These are phyloP conservation scores for Rhagonycha lutea DNA, from an alignment of 2,888 invertebrate genomes.

Conservation along the genomic window DNA sequence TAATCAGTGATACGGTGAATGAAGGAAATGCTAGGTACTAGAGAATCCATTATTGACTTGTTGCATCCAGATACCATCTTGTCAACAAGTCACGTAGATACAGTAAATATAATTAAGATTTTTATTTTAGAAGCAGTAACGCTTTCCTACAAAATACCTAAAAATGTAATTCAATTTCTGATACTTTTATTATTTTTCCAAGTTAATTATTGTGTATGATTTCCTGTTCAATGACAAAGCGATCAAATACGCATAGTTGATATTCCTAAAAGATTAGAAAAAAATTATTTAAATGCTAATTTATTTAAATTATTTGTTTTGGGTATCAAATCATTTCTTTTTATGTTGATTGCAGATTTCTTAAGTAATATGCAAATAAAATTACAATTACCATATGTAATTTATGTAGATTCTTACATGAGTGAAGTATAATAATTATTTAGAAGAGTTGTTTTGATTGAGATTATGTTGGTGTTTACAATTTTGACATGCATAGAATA, in stretches of 20 bases:
- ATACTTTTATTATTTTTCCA: background rate
- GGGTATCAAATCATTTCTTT: slow-evolving; percentile 2
- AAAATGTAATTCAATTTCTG: slow-evolving; percentile 11
- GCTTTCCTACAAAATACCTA: slow-evolving; percentile 22
- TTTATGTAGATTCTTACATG: background rate
- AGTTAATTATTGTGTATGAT: background rate
- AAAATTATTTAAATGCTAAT: slow-evolving; percentile 24
- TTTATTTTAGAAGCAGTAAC: slow-evolving; percentile 24
- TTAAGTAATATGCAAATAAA: slow-evolving; percentile 17
- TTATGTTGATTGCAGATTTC: slow-evolving; percentile 8
- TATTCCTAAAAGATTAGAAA: background rate
- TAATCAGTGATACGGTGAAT: background rate
- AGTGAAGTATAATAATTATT: background rate
- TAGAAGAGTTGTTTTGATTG: background rate
- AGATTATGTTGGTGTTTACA: background rate
- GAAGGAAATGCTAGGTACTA: background rate
- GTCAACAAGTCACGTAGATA: slow-evolving; percentile 28
- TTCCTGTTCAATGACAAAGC: background rate
- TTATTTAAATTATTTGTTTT: slow-evolving; percentile 23
- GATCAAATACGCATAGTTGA: slow-evolving; percentile 4
- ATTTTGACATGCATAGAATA: background rate
- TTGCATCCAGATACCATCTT: slow-evolving; percentile 27
- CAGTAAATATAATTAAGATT: slow-evolving; percentile 31
- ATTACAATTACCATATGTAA: slow-evolving; percentile 9
- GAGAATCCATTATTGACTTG: slow-evolving; percentile 27